Evolutionary conservation across 2,888 invertebrate genomes (phyloP).

Genomic region (Leptothorax acervorum): DNA sequence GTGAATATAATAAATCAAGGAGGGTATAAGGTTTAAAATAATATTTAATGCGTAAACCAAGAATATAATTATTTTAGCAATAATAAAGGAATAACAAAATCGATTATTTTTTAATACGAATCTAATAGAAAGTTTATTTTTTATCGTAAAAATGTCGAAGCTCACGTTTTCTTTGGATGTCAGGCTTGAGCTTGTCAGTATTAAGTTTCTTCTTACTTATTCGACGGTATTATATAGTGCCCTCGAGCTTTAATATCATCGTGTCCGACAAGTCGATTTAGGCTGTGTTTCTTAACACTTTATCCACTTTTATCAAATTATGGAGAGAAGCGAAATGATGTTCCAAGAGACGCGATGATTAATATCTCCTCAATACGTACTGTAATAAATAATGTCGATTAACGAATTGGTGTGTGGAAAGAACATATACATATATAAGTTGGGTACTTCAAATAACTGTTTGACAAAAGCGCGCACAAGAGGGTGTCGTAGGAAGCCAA

Average conservation of each 20-base stretch:
- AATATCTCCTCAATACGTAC: background rate
- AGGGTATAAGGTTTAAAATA: background rate
- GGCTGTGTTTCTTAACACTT: background rate
- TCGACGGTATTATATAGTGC: background rate
- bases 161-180: slow-evolving; percentile 45
- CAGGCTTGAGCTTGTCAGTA: background rate
- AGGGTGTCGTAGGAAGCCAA: background rate
- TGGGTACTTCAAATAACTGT: background rate
- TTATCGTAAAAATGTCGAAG: slow-evolving; percentile 32
- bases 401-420: background rate
- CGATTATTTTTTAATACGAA: background rate
- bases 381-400: background rate
- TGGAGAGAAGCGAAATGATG: slow-evolving; percentile 13
- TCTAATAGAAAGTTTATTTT: background rate
- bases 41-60: background rate
- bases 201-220: slow-evolving; percentile 36
- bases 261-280: slow-evolving; percentile 19
- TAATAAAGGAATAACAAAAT: background rate
- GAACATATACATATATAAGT: background rate
- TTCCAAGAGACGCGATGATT: background rate
- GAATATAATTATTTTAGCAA: background rate
- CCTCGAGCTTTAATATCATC: slow-evolving; percentile 21
- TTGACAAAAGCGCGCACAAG: slow-evolving; percentile 6
- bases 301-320: slow-evolving; percentile 19
- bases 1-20: too few relatives aligned